Percentiles rank a stretch among this genome's conserved stretches.
Conservation (phyloP, 2,888 invertebrate genomes). For the Nezara viridula region DNA sequence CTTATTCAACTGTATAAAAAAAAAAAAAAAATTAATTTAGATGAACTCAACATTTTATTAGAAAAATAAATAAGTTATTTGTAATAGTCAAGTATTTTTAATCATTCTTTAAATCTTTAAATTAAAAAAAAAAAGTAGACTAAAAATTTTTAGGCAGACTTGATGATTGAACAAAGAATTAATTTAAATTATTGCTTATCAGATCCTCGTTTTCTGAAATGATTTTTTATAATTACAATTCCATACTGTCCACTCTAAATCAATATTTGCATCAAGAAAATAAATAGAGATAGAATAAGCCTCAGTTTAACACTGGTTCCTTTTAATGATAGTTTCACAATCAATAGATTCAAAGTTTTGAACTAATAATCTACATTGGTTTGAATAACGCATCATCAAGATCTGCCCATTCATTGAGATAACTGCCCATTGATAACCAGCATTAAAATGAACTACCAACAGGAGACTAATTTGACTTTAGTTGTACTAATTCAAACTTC, state of each 20-base stretch:
- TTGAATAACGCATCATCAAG: not conserved
- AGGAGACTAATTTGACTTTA: constrained; percentile 20
- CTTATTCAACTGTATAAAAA: too few relatives aligned
- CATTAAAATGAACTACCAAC: not conserved
- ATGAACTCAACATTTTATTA: too few relatives aligned
- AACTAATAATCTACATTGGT: not conserved
- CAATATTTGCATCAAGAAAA: not conserved
- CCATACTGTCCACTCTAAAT: not conserved
- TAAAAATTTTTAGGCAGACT: too few relatives aligned
- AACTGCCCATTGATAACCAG: not conserved
- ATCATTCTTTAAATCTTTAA: too few relatives aligned
- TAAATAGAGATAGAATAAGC: not conserved
- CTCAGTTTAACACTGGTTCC: not conserved
- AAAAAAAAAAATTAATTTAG: too few relatives aligned
- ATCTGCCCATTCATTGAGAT: not conserved
- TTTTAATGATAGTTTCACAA: not conserved
- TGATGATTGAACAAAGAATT: too few relatives aligned
- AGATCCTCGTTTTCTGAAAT: not conserved
- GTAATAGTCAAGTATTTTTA: too few relatives aligned
- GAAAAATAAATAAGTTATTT: too few relatives aligned
- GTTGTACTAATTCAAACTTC: constrained; percentile 44
- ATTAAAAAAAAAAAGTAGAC: too few relatives aligned
- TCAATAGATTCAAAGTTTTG: not conserved
- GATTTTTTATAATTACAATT: not conserved
- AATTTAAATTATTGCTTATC: too few relatives aligned